phyloP scores from a whole-genome alignment of 2,888 invertebrate species.

The Invenusta paracnida region DNA sequence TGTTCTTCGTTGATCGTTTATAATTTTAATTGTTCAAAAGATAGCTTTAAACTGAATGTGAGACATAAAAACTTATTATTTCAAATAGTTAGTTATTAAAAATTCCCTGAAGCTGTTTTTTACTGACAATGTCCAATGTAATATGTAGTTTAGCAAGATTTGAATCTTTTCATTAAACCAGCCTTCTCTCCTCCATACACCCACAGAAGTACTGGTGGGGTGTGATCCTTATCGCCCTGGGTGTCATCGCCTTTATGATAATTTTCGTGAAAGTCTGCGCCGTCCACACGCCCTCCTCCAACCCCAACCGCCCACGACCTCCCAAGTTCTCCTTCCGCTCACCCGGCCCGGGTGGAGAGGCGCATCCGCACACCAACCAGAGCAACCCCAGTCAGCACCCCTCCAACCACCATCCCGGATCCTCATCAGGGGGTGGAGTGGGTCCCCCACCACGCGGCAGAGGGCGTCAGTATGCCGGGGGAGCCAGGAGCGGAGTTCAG shows the following conservation, averaged over 20 bases:
- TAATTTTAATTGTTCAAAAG: too few relatives aligned
- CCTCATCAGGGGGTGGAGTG: too few relatives aligned
- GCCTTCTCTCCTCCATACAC: conserved; percentile 14
- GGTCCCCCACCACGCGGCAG: not conserved
- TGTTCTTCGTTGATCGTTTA: too few relatives aligned
- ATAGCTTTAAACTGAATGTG: too few relatives aligned
- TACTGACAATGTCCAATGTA: too few relatives aligned
- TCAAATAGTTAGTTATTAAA: too few relatives aligned
- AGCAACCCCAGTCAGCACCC: not conserved
- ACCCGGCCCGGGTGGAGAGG: not conserved
- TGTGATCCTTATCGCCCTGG: conserved; percentile 82
- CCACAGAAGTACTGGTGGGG: conserved; percentile 59
- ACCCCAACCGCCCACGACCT: conserved; percentile 72
- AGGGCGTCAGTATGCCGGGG: not conserved
- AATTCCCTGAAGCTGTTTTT: too few relatives aligned
- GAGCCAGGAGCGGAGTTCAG: not conserved
- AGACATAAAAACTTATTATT: too few relatives aligned
- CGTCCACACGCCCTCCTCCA: conserved; percentile 96
- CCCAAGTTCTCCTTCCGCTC: too few relatives aligned
- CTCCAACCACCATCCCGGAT: too few relatives aligned
- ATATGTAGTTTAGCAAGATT: too few relatives aligned
- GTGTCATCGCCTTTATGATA: conserved; percentile 89
- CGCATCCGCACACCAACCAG: not conserved
- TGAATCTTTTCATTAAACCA: too few relatives aligned
- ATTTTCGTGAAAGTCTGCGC: conserved; percentile 98